Evolutionary conservation across 2,888 invertebrate genomes (phyloP).

Genomic region (Abrostola triplasia): DNA sequence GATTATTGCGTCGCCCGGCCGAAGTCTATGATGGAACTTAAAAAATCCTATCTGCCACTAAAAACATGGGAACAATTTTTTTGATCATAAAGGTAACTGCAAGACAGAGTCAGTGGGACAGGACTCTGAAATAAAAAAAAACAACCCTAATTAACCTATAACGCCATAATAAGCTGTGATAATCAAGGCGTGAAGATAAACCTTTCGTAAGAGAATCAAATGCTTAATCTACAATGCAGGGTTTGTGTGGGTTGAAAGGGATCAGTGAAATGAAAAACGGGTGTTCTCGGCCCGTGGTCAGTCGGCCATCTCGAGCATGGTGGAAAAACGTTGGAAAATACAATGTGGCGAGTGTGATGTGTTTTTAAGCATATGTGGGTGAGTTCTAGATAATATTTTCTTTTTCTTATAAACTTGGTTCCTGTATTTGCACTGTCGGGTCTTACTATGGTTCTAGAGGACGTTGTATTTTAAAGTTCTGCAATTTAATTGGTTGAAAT

Average conservation of each 20-base stretch:
- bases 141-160: conserved; percentile 38
- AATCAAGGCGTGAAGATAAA: conserved; percentile 57
- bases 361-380: conserved; percentile 4
- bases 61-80: no score
- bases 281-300: conserved; percentile 29
- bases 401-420: not conserved
- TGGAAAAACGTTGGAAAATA: conserved; percentile 30
- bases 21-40: no score
- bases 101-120: no score
- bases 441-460: not conserved
- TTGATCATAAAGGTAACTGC: no score
- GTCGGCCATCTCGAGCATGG: conserved; percentile 23
- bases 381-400: not conserved
- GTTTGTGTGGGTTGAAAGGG: conserved; percentile 41
- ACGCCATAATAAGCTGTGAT: conserved; percentile 33
- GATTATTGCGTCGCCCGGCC: no score
- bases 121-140: conserved; percentile 17
- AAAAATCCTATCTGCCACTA: no score
- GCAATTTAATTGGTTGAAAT: no score
- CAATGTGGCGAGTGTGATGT: conserved; percentile 4
- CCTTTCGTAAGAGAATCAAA: conserved; percentile 43
- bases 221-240: conserved; percentile 40
- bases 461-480: not conserved
- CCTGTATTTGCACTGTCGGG: not conserved
- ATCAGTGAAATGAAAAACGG: conserved; percentile 46